Evolutionary conservation across 2,113 vertebrate genomes (phyloP).

Genomic region (Callospermophilus lateralis): DNA sequence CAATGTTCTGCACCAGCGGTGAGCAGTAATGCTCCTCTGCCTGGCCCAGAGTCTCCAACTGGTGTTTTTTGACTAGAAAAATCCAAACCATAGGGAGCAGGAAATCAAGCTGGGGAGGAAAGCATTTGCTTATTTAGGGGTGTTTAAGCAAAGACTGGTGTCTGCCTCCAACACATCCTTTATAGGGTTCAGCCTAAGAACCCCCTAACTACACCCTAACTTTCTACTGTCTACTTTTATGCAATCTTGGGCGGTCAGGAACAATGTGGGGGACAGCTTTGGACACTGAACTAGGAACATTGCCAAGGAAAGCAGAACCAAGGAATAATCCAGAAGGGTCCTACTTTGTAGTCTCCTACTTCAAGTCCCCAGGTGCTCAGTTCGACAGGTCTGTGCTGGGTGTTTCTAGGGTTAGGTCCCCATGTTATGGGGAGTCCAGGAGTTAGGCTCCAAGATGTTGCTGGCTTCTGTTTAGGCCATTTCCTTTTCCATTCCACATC

Average conservation of each 20-base stretch:
- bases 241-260: too few relatives aligned
- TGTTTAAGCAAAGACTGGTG: too few relatives aligned
- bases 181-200: neutral
- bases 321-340: fast-evolving
- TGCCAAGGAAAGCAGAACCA: neutral
- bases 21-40: too few relatives aligned
- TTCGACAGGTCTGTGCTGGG: fast-evolving
- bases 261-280: too few relatives aligned
- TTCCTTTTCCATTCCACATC: neutral
- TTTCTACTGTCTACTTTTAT: neutral
- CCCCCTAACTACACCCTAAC: too few relatives aligned
- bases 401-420: too few relatives aligned
- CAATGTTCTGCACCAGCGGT: too few relatives aligned
- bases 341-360: too few relatives aligned
- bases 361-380: neutral
- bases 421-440: too few relatives aligned
- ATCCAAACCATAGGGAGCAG: too few relatives aligned
- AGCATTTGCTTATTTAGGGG: neutral
- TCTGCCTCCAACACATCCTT: neutral
- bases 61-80: neutral
- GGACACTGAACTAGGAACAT: too few relatives aligned
- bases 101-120: neutral
- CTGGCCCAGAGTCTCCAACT: neutral
- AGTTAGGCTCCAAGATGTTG: too few relatives aligned
- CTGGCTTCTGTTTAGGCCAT: neutral